Base-by-base conservation (phyloP, 2,888 invertebrate species). In the Tipula helvola region DNA sequence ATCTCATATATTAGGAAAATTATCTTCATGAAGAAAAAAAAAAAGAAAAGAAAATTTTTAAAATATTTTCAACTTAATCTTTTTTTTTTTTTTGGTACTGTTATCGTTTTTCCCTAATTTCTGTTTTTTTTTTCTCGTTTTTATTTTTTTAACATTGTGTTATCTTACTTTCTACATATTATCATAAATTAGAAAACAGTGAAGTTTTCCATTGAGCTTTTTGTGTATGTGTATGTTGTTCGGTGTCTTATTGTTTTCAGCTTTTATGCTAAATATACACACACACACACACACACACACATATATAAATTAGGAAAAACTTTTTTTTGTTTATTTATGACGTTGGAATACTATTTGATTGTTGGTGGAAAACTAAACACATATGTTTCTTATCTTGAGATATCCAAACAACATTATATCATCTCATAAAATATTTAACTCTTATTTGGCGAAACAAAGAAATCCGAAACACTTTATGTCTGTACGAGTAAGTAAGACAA, bases 91-190 rank as follows among this genome's bases (percentile, higher is more conserved):
- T 71, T 57, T 57, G 52, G 12, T 71, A 71, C 71, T 71, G 71
- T 71, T 71, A 71, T 71, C 71, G 71, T 71, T 71, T 71, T 71
- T 71, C 71, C 71, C 71, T 71, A 71, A 71, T 71, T 71, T 71
- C 52, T n/a, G n/a, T n/a, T n/a, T 57, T 71, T 71, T 71, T 57
- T 52, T 71, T 71, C 28, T 8, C 28, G 4, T 16, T 52, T 47
- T 47, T 47, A 52, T 52, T 52, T 52, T 52, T 52, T 52, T 52
- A 52, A 71, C 71, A 71, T 71, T 71, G 71, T 71, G 71, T 71
- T 71, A 71, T 71, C 71, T 71, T 71, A 71, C 71, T 71, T 71
- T 71, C 71, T 71, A 71, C 71, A 71, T 71, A 71, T 71, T 71
- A 71, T 71, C 71, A 71, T 71, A 71, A 71, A 71, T 71, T 71